These are phyloP conservation scores for Xestia rhomboidea DNA, from an alignment of 2,888 invertebrate species.

Conservation along the genomic window DNA sequence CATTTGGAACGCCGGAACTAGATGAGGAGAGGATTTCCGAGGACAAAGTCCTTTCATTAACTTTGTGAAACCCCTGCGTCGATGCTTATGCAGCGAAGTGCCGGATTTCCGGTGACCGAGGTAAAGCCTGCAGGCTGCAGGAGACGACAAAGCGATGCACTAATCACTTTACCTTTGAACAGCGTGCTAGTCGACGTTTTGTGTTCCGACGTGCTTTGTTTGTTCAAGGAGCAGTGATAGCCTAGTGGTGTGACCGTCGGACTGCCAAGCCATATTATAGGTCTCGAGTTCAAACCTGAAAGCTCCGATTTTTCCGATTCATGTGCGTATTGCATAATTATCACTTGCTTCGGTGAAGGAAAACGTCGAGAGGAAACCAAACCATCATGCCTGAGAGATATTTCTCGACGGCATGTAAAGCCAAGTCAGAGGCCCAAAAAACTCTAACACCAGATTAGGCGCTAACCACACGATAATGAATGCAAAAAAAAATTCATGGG, in stretches of 20 bases:
- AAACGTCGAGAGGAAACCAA: too few species aligned
- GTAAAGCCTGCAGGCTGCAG: background rate
- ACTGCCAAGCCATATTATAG: too few species aligned
- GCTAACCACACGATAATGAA: too few species aligned
- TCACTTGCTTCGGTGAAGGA: too few species aligned
- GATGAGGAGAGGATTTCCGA: too few species aligned
- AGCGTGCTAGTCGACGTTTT: background rate
- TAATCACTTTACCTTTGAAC: slow-evolving; percentile 17
- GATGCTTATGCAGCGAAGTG: background rate
- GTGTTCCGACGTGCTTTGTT: background rate
- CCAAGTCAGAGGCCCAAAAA: too few species aligned
- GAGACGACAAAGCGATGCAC: slow-evolving; percentile 2
- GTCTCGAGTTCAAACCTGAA: too few species aligned
- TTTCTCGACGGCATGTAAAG: too few species aligned
- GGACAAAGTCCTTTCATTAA: background rate
- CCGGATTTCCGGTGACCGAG: background rate
- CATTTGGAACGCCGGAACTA: background rate
- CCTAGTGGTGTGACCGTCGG: background rate
- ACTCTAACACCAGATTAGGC: background rate
- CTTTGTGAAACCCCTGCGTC: background rate
- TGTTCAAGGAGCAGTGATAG: background rate
- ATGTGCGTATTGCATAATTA: too few species aligned
- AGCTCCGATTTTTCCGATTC: too few species aligned
- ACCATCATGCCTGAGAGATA: too few species aligned
- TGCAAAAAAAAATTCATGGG: too few species aligned